Conservation (phyloP, 2,797 vertebrate genomes). For the Hapalemur alaotrensis region DNA sequence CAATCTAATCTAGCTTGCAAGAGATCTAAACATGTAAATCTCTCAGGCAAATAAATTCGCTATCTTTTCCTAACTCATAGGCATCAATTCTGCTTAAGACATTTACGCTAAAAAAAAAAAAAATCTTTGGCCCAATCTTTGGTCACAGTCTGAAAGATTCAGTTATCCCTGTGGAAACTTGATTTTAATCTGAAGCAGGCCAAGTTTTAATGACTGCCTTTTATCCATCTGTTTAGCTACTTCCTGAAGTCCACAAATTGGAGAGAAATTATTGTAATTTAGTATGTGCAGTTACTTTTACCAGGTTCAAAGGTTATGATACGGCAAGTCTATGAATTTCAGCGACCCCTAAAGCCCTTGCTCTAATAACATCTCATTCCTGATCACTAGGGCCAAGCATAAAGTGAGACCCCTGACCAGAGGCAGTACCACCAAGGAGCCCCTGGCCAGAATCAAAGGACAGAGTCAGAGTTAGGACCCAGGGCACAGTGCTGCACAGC, state of each 20-base stretch:
- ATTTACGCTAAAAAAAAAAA: background rate
- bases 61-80: background rate
- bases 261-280: slow-evolving; percentile 19
- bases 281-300: background rate
- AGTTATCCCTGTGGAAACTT: background rate
- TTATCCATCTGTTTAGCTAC: slow-evolving; percentile 1
- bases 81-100: background rate
- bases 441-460: background rate
- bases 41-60: slow-evolving; percentile 23
- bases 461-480: background rate
- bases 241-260: slow-evolving; percentile 10
- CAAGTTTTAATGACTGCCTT: background rate
- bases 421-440: background rate
- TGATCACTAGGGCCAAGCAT: background rate
- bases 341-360: background rate
- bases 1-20: background rate
- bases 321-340: background rate
- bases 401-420: background rate
- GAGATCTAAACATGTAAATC: background rate
- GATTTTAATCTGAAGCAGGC: slow-evolving; percentile 16
- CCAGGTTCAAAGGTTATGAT: background rate
- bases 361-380: background rate
- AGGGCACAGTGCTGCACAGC: background rate
- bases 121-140: background rate
- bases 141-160: background rate